Evolutionary conservation across 2,888 invertebrate genomes (phyloP).

Genomic region (Pinctada fucata): DNA sequence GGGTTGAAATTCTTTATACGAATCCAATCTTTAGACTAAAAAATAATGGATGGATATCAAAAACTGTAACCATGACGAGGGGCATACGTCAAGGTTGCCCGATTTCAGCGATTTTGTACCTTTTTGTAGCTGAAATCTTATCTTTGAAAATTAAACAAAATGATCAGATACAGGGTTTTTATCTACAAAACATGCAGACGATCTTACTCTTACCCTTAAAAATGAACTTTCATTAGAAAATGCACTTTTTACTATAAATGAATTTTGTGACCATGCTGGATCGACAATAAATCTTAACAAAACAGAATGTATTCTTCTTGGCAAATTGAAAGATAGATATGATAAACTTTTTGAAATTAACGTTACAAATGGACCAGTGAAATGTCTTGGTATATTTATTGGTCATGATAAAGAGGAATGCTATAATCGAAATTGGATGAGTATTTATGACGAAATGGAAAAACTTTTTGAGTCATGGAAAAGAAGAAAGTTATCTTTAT

Average conservation of each 20-base stretch:
- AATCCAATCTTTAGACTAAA: too few relatives aligned
- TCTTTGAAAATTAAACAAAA: neutral
- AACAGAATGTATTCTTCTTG: neutral
- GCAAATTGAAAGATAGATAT: conserved; percentile 1
- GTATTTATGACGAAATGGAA: neutral
- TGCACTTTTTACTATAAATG: neutral
- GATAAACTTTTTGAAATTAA: neutral
- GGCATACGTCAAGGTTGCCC: too few relatives aligned
- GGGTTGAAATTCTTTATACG: too few relatives aligned
- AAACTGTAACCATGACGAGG: too few relatives aligned
- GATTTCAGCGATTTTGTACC: too few relatives aligned
- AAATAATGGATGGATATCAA: too few relatives aligned
- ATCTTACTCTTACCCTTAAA: neutral
- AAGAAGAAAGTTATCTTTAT: neutral
- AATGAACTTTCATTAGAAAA: too few relatives aligned
- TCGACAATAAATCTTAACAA: neutral
- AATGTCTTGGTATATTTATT: conserved; percentile 7
- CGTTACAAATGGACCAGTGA: neutral
- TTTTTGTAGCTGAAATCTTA: conserved; percentile 15
- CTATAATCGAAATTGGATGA: conserved; percentile 8
- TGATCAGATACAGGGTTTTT: too few relatives aligned
- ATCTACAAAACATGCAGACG: neutral
- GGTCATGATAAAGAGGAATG: conserved; percentile 18
- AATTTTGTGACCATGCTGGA: neutral
- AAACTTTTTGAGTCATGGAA: neutral